A percentile compares a stretch with the other conserved stretches of the same genome.
phyloP scores from a whole-genome alignment of 1,140 invertebrate species.

The Anoplolepis gracilipes region DNA sequence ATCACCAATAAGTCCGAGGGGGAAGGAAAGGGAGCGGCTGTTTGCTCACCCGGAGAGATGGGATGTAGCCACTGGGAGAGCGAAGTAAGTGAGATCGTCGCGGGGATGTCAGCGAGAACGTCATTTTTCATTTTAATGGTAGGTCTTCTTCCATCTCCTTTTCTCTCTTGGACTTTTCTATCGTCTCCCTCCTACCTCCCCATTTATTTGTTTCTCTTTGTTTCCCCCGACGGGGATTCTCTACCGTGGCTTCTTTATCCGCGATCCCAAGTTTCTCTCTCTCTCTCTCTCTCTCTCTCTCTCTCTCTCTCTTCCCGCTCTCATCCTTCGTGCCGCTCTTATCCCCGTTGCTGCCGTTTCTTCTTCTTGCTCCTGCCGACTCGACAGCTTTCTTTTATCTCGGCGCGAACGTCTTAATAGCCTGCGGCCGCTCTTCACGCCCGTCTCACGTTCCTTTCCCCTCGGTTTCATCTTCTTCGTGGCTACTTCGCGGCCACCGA shows the following conservation, averaged over 20 bases:
- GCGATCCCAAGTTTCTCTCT: constrained; percentile 35
- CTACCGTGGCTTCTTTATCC: constrained; percentile 69
- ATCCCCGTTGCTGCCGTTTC: constrained; percentile 38
- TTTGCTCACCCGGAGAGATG: constrained; percentile 64
- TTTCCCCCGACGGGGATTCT: constrained; percentile 67
- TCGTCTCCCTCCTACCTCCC: background rate
- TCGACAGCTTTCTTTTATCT: constrained; percentile 82
- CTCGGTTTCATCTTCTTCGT: constrained; percentile 35
- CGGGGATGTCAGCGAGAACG: constrained; percentile 75
- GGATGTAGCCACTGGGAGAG: constrained; percentile 65
- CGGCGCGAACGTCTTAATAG: constrained; percentile 85
- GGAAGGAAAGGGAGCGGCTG: constrained; percentile 27
- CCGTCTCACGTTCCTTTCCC: constrained; percentile 24
- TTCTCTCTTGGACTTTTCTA: constrained; percentile 49
- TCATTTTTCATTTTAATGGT: constrained; percentile 87
- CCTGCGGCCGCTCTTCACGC: constrained; percentile 74
- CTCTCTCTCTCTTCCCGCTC: background rate
- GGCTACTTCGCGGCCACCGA: constrained; percentile 28
- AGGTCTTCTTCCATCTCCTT: constrained; percentile 67
- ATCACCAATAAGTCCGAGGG: constrained; percentile 73
- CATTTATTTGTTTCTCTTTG: constrained; percentile 57
- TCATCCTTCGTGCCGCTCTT: constrained; percentile 2
- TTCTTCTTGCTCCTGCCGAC: constrained; percentile 57
- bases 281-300: background rate
- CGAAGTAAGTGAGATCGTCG: constrained; percentile 62